Conservation (phyloP, 2,797 vertebrate genomes). For the Gymnodraco acuticeps region DNA sequence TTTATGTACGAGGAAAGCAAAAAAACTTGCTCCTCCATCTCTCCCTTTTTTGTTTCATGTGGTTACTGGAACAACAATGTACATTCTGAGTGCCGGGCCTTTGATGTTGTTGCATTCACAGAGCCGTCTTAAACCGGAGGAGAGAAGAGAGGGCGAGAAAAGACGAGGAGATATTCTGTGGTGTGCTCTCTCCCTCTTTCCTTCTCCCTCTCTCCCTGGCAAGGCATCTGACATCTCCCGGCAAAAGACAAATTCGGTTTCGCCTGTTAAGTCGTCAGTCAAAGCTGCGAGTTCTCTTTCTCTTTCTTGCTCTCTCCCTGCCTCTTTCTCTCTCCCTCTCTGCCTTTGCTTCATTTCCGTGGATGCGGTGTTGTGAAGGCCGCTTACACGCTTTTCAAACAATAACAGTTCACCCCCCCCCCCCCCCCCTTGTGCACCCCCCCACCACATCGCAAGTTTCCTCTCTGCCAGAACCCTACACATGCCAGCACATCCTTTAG, state of each 20-base stretch:
- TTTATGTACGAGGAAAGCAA: slow-evolving; percentile 72
- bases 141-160: slow-evolving; percentile 77
- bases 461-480: slow-evolving; percentile 79
- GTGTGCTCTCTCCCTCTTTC: slow-evolving; percentile 56
- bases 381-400: slow-evolving; percentile 85
- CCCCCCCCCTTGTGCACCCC: slow-evolving; percentile 4
- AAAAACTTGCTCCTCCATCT: slow-evolving; percentile 70
- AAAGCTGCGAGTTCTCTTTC: slow-evolving; percentile 75
- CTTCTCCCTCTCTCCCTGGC: slow-evolving; percentile 75
- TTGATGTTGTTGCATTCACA: slow-evolving; percentile 85
- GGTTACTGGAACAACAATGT: slow-evolving; percentile 87
- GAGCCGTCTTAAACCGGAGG: slow-evolving; percentile 84
- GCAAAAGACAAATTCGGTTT: slow-evolving; percentile 86
- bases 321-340: slow-evolving; percentile 32
- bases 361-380: slow-evolving; percentile 80
- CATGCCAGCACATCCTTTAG: slow-evolving; percentile 84
- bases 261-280: slow-evolving; percentile 85
- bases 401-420: slow-evolving; percentile 75
- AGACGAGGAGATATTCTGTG: slow-evolving; percentile 82
- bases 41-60: slow-evolving; percentile 77
- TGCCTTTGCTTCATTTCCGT: slow-evolving; percentile 75
- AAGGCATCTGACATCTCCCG: slow-evolving; percentile 84
- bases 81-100: slow-evolving; percentile 82
- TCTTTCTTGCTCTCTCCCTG: slow-evolving; percentile 19
- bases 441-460: slow-evolving; percentile 64